Evolutionary conservation across 2,113 vertebrate species (phyloP), one percentile per base, ranked within the genome.

Genomic region (Entelurus aequoreus): DNA sequence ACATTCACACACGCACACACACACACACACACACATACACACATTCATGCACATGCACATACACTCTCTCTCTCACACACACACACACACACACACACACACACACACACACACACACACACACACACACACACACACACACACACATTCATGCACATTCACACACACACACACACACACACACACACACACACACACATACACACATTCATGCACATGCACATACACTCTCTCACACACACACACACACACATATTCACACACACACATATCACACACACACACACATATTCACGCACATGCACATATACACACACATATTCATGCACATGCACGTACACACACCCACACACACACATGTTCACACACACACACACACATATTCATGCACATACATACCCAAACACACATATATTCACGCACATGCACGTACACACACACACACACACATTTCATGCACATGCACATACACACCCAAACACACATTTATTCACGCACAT

Each of bases 1-100:
- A 65, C 56, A 66, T 72, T 71, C 73, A 82, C 72, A 81, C 72
- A 80, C 61, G 77, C 87, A 90, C 89, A 92, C 65, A 28, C 5
- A 63, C 56, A 66, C 72, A 72, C 73, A 82, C 71, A 81, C 74
- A 80, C 61, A 68, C 5, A 65, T 54, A 66, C 72, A 72, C 73
- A 81, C 72, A 81, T 72, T 79, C 61, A 68, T 3, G 63, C 54
- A 66, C 72, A 72, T 72, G 81, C 72, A 81, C 74, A 79, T 59
- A 68, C 4, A 65, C 56, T 65, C 71, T 72, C 73, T n/a, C n/a
- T n/a, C n/a, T n/a, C n/a, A 82, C 72, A 81, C 74, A 80, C 61
- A 68, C 5, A 65, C 56, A 66, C 71, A 72, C 73, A 82, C 72
- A 81, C 74, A 79, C 61, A 68, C 5, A 65, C 56, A 66, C 72